These are phyloP conservation scores for Pachyramphus minor DNA, from an alignment of 2,113 vertebrate species.

Conservation along the genomic window DNA sequence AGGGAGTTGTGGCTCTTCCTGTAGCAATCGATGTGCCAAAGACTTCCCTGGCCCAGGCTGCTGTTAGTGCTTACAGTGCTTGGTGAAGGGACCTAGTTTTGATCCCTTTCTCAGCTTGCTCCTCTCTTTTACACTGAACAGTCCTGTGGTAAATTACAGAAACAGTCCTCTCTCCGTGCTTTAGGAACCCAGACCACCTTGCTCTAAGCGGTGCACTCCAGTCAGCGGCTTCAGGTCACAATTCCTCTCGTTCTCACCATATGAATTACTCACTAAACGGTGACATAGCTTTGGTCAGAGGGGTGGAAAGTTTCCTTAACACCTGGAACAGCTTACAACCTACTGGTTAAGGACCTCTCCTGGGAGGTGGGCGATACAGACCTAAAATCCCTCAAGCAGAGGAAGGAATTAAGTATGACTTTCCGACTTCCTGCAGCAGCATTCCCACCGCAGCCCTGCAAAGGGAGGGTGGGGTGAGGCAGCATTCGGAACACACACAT, in stretches of 20 bases:
- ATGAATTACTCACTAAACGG: constrained; percentile 44
- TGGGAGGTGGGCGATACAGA: constrained; percentile 21
- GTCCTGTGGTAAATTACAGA: background rate
- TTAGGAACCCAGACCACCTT: background rate
- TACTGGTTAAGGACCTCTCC: constrained; percentile 7
- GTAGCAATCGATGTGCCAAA: background rate
- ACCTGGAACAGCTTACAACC: constrained; percentile 53
- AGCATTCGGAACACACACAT: background rate
- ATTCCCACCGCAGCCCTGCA: background rate
- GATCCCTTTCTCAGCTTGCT: background rate
- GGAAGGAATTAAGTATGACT: constrained; percentile 48
- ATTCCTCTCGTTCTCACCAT: constrained; percentile 38
- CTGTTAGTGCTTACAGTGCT: background rate
- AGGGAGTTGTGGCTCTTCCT: background rate
- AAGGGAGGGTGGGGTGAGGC: background rate
- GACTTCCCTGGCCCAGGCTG: background rate
- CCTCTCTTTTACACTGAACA: background rate
- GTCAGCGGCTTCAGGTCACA: background rate
- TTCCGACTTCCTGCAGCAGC: constrained; percentile 14
- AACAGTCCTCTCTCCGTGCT: background rate
- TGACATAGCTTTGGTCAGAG: constrained; percentile 37
- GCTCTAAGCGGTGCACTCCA: rapidly evolving
- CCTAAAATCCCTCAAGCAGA: constrained; percentile 21
- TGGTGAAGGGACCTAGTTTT: background rate
- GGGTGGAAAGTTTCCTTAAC: constrained; percentile 46